Conservation (phyloP, 2,113 vertebrate species). For the Labeo rohita region DNA sequence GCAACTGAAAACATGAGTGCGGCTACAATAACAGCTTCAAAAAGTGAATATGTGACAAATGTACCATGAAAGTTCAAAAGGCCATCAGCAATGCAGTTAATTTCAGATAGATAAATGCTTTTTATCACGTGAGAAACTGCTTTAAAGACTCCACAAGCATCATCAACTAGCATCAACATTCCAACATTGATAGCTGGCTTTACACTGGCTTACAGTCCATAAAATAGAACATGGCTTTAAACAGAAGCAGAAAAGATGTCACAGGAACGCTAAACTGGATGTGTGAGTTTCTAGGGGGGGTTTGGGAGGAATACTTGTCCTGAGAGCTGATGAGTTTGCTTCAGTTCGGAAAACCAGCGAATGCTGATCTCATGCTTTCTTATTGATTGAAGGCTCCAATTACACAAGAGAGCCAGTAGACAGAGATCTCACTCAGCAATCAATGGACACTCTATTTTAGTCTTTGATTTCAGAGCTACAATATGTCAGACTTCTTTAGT, state of each 20-base stretch:
- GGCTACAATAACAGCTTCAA: constrained; percentile 18
- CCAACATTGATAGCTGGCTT: not conserved
- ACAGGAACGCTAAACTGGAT: not conserved
- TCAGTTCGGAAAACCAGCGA: constrained; percentile 25
- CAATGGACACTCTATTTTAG: constrained; percentile 38
- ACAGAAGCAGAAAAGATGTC: not conserved
- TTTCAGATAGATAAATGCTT: not conserved
- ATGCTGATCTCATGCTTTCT: constrained; percentile 45
- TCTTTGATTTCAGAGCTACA: constrained; percentile 18
- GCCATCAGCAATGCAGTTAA: constrained; percentile 12
- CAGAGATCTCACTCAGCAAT: constrained; percentile 48
- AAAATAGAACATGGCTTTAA: not conserved
- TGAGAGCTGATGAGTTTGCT: constrained; percentile 41
- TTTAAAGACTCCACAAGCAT: not conserved
- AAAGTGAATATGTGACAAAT: constrained; percentile 11
- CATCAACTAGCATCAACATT: constrained; percentile 9
- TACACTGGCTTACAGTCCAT: not conserved
- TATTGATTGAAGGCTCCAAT: constrained; percentile 51
- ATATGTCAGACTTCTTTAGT: not conserved
- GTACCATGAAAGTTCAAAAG: constrained; percentile 27
- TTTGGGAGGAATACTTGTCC: not conserved
- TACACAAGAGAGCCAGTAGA: constrained; percentile 39
- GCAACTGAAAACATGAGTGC: not conserved
- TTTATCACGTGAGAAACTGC: not conserved
- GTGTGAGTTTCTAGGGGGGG: not conserved